Percentiles rank a stretch among this genome's conserved stretches.
phyloP scores from a whole-genome alignment of 1,140 invertebrate species.

The Polyergus mexicanus region DNA sequence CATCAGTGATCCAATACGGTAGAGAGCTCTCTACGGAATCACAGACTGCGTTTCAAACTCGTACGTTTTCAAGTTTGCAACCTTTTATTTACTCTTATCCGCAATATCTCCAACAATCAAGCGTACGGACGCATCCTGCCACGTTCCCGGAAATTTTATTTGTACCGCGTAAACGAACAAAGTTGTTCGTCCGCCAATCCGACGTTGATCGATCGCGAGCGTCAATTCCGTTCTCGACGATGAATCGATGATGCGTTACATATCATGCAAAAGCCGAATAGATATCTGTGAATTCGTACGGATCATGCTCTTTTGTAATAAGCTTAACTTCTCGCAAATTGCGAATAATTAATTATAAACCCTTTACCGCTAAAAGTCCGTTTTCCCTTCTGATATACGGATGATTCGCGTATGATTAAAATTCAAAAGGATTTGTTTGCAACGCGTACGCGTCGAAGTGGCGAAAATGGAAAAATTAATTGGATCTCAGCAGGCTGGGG shows the following conservation, averaged over 20 bases:
- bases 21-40: constrained; percentile 15
- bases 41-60: constrained; percentile 10
- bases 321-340: background rate
- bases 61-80: constrained; percentile 22
- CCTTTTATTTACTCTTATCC: constrained; percentile 52
- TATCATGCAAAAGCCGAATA: constrained; percentile 38
- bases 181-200: constrained; percentile 49
- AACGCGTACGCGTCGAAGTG: background rate
- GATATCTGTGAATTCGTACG: constrained; percentile 36
- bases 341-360: constrained; percentile 49
- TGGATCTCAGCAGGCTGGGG: background rate
- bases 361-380: background rate
- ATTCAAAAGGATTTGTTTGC: constrained; percentile 35
- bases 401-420: constrained; percentile 32
- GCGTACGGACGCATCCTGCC: constrained; percentile 35
- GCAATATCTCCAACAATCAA: constrained; percentile 62
- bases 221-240: constrained; percentile 52
- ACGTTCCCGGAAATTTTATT: constrained; percentile 59
- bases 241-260: constrained; percentile 61
- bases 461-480: constrained; percentile 41
- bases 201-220: constrained; percentile 57
- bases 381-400: background rate
- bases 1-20: constrained; percentile 22
- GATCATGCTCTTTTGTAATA: constrained; percentile 50
- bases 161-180: constrained; percentile 61